Base-by-base conservation (phyloP, 2,797 vertebrate genomes). In the Enteromius afrohamiltoni region DNA sequence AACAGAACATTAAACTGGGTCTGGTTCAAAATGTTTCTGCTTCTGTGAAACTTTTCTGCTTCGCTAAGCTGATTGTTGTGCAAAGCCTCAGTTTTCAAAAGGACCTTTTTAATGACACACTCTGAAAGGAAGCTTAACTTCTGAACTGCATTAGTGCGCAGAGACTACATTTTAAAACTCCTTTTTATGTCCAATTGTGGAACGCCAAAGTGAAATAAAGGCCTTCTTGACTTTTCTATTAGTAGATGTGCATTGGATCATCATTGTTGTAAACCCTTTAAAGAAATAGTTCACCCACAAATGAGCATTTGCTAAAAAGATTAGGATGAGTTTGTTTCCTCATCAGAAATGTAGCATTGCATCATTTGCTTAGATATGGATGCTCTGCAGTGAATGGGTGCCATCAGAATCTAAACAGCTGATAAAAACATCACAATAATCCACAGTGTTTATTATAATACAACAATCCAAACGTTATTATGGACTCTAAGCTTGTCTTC, bases 61-160 rank as follows among this genome's bases (percentile, higher is more conserved):
- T 65, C 0, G 26, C 42, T 78, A 49, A 64, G 60, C 58, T 78
- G 76, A 78, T 31, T 47, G 60, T 31, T 65, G 60, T 6, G 17
- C 60, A 65, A 78, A 78, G 60, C 40, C 60, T 65, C 42, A 0
- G 42, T 65, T 78, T 45, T 77, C 58, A 64, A 31, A 10, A 49
- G 60, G 31, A 78, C 26, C 11, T 8, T 58, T 58, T 76, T 42
- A 76, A 76, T 42, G 74, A 76, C 74, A 6, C 31, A 23, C 26
- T 31, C 16, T 21, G 70, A 73, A 13, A 37, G 7, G n/a, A 76
- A 40, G 73, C 73, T 76, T 76, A 76, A 60, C 74, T 58, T 55
- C 53, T 58, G 51, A 76, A 76, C 31, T 10, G 3, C 53, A 42
- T 76, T 58, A 40, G 51, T 76, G 53, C n/a, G 6, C 34, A 11